phyloP scores from a whole-genome alignment of 2,797 vertebrate genomes.

The Graptemys geographica region DNA sequence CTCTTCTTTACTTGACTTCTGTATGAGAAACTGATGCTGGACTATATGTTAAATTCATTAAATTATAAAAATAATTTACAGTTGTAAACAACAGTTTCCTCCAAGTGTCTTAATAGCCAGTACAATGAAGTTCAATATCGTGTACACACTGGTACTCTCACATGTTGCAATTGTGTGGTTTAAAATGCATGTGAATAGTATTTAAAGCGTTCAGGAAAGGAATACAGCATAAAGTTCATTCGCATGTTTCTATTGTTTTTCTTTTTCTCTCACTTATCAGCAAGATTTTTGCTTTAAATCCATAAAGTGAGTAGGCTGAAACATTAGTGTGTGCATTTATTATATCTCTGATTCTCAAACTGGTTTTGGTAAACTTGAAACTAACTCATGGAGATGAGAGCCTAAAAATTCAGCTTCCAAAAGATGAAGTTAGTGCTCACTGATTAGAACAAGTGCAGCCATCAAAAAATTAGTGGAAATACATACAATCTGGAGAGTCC shows the following conservation, averaged over 20 bases:
- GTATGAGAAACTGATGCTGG: constrained; percentile 65
- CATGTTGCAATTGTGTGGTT: not conserved
- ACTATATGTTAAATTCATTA: constrained; percentile 41
- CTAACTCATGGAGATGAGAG: not conserved
- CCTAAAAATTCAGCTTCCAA: not conserved
- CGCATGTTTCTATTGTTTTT: not conserved
- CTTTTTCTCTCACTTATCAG: not conserved
- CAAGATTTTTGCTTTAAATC: not conserved
- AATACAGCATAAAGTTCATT: not conserved
- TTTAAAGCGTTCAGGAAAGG: fast-evolving
- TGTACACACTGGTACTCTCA: not conserved
- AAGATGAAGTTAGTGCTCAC: not conserved
- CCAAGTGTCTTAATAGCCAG: not conserved
- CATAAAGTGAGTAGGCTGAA: not conserved
- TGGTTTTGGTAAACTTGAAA: not conserved
- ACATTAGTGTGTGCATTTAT: not conserved
- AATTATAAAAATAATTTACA: constrained; percentile 55
- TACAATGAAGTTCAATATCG: not conserved
- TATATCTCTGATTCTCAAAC: not conserved
- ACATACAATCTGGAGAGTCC: not conserved
- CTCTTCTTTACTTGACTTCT: constrained; percentile 57
- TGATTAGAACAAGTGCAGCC: not conserved
- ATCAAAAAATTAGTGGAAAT: not conserved
- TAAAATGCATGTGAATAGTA: not conserved
- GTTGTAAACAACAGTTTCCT: constrained; percentile 53